A percentile compares a stretch with the other conserved stretches of the same genome.
Conservation (phyloP, 2,888 invertebrate species). For the Eledone cirrhosa region DNA sequence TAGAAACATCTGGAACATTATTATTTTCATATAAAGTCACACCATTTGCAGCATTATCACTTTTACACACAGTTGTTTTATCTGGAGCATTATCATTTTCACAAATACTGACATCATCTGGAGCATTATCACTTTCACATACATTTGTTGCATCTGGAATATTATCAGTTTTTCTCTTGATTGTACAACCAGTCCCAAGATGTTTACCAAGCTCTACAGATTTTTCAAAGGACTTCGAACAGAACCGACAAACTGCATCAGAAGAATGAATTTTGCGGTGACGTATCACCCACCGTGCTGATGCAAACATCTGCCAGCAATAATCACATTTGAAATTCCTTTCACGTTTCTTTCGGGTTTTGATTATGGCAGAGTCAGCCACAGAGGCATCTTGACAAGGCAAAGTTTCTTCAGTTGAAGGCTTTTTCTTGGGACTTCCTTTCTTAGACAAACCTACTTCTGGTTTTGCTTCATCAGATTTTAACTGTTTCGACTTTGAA, state of each 20-base stretch:
- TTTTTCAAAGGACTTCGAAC: not conserved
- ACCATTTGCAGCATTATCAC: too few relatives aligned
- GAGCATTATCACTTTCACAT: too few relatives aligned
- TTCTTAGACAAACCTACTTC: not conserved
- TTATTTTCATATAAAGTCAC: too few relatives aligned
- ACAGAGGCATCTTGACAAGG: not conserved
- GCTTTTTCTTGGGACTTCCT: not conserved
- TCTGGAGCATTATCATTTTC: too few relatives aligned
- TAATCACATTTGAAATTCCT: not conserved
- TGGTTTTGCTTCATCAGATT: not conserved
- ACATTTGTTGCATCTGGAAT: too few relatives aligned
- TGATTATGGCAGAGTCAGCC: not conserved
- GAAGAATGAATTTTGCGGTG: not conserved
- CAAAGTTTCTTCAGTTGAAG: not conserved
- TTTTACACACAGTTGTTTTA: too few relatives aligned
- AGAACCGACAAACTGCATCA: not conserved
- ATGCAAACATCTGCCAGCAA: conserved; percentile 7
- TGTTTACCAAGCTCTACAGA: not conserved
- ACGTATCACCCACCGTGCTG: conserved; percentile 5
- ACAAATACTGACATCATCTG: too few relatives aligned
- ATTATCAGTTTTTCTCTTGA: too few relatives aligned
- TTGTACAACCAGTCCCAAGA: not conserved
- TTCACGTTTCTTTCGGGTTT: not conserved
- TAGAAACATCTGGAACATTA: too few relatives aligned
- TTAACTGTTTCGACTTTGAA: not conserved